A percentile compares a stretch with the other conserved stretches of the same genome.
These are phyloP conservation scores for Neoaliturus tenellus DNA, from an alignment of 2,888 invertebrate genomes.

Conservation along the genomic window DNA sequence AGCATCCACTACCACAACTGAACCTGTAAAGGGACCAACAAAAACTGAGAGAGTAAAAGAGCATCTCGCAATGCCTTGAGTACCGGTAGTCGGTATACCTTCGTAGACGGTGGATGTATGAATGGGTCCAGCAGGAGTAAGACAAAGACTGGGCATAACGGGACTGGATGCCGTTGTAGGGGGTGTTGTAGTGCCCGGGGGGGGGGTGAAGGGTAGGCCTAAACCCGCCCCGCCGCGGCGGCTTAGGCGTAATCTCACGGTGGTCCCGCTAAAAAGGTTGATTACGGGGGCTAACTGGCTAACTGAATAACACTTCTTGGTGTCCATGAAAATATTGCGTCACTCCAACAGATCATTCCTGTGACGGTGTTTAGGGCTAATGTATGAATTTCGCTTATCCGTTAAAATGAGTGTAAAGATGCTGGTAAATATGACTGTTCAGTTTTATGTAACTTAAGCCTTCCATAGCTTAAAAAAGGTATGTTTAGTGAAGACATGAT, in stretches of 20 bases:
- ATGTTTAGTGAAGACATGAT: too few relatives aligned
- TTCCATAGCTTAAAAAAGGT: too few relatives aligned
- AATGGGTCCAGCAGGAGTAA: conserved; percentile 16
- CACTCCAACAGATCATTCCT: too few relatives aligned
- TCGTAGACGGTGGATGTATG: not conserved
- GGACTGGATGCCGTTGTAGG: conserved; percentile 10
- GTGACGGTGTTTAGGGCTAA: too few relatives aligned
- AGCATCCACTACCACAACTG: not conserved
- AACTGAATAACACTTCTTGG: not conserved
- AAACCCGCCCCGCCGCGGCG: not conserved
- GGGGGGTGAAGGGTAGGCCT: not conserved
- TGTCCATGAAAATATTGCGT: too few relatives aligned
- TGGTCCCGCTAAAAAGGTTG: not conserved
- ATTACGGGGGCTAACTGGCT: not conserved
- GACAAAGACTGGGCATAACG: conserved; percentile 10
- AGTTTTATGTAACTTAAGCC: too few relatives aligned
- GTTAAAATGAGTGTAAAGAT: too few relatives aligned
- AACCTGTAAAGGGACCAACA: not conserved
- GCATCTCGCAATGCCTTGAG: not conserved
- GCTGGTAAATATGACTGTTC: too few relatives aligned
- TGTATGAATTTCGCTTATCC: too few relatives aligned
- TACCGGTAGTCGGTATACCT: not conserved
- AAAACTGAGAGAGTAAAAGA: not conserved
- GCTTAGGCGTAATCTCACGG: conserved; percentile 15
- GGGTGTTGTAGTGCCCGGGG: not conserved